Evolutionary conservation across 1,140 invertebrate species (phyloP).

Genomic region (Lordiphosa stackelbergi): DNA sequence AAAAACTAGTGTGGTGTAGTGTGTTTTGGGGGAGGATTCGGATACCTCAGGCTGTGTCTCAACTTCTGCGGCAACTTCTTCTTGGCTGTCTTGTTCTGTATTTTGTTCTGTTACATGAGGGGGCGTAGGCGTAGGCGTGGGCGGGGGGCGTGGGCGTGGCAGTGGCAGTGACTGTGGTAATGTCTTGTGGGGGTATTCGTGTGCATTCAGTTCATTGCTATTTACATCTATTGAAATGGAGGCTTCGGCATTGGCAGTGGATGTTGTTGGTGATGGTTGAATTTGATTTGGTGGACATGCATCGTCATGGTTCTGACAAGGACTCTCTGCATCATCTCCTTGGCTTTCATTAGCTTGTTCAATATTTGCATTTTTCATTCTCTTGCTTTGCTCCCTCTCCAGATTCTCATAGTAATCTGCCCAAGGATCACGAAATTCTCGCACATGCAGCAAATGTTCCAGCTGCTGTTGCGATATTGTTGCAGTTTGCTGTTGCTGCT

Average conservation of each 20-base stretch:
- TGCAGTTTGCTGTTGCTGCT: conserved; percentile 45
- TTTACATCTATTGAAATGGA: conserved; percentile 54
- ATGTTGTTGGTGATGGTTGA: conserved; percentile 22
- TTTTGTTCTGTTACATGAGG: conserved; percentile 40
- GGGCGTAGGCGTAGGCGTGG: conserved; percentile 14
- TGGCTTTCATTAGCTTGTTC: conserved; percentile 20
- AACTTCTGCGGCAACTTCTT: conserved; percentile 17
- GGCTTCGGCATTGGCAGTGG: conserved; percentile 34
- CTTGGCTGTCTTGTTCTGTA: conserved; percentile 15
- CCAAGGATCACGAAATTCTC: conserved; percentile 78
- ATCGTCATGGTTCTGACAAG: conserved; percentile 14
- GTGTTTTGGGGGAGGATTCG: not conserved
- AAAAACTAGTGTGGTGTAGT: conserved; percentile 3
- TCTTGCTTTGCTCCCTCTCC: conserved; percentile 29
- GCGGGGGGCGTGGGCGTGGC: too few relatives aligned
- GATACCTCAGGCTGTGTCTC: conserved; percentile 36
- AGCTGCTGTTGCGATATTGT: conserved; percentile 27
- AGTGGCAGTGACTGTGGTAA: conserved; percentile 16
- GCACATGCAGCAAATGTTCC: conserved; percentile 47
- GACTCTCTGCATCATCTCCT: conserved; percentile 4
- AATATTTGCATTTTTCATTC: conserved; percentile 18
- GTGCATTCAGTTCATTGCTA: conserved; percentile 43
- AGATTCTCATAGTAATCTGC: conserved; percentile 78
- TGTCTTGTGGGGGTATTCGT: conserved; percentile 28
- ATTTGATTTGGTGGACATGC: conserved; percentile 6